A percentile compares a stretch with the other conserved stretches of the same genome.
Conservation (phyloP, 2,113 vertebrate genomes). For the Junco hyemalis region DNA sequence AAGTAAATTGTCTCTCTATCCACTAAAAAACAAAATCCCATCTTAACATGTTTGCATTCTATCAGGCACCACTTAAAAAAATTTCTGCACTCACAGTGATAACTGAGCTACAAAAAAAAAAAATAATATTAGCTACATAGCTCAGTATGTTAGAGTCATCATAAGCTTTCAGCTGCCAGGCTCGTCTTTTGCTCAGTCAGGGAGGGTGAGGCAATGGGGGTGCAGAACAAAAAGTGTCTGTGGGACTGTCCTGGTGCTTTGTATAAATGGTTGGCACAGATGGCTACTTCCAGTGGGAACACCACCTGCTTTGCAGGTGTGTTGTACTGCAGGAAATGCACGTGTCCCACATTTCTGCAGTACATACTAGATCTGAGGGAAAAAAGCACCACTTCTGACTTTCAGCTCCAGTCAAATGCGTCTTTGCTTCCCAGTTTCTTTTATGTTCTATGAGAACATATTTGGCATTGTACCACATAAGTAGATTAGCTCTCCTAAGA, state of each 20-base stretch:
- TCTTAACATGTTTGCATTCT: neutral
- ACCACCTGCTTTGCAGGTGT: neutral
- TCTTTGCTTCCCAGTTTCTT: neutral
- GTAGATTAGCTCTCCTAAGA: neutral
- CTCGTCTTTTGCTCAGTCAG: neutral
- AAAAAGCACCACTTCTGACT: neutral
- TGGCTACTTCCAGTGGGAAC: neutral
- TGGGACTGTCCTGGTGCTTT: neutral
- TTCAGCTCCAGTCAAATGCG: fast-evolving
- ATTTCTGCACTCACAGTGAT: neutral
- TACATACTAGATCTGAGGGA: neutral
- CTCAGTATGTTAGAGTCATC: neutral
- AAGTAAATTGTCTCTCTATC: neutral
- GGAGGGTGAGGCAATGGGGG: neutral
- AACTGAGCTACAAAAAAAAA: neutral
- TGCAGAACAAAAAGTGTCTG: fast-evolving
- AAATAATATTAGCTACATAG: neutral
- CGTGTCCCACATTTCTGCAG: fast-evolving
- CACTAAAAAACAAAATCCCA: neutral
- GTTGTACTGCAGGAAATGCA: neutral
- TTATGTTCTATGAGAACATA: neutral
- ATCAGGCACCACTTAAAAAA: neutral
- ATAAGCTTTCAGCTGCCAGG: neutral
- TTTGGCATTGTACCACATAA: fast-evolving
- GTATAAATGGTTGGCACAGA: neutral